Conservation (phyloP, 2,113 vertebrate genomes). For the Ariopsis seemanni region DNA sequence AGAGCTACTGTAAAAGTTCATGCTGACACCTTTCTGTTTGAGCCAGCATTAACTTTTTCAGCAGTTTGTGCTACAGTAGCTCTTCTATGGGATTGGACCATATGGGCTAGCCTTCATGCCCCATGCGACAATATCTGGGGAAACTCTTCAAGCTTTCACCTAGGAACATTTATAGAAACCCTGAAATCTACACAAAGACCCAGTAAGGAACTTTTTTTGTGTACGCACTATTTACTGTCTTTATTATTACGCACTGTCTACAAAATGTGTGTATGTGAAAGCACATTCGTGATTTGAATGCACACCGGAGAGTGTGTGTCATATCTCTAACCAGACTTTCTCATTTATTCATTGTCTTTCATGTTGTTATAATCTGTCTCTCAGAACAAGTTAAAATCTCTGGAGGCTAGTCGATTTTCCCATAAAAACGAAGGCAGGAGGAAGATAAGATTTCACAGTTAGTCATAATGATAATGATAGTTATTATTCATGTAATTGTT, state of each 20-base stretch:
- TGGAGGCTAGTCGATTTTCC: neutral
- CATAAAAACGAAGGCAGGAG: neutral
- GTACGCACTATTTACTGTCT: neutral
- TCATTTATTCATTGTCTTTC: neutral
- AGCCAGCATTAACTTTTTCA: no score
- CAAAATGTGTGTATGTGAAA: neutral
- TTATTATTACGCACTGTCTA: neutral
- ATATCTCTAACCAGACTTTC: neutral
- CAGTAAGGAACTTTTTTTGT: neutral
- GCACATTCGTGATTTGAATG: neutral
- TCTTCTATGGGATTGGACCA: no score
- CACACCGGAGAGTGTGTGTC: neutral
- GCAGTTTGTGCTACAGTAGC: no score
- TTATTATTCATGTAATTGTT: slow-evolving; percentile 8
- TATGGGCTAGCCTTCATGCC: no score
- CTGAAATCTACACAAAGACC: neutral
- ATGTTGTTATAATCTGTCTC: neutral
- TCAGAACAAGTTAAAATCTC: neutral
- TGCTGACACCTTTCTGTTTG: no score
- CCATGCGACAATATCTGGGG: no score
- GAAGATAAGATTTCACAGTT: neutral
- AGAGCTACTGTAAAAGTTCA: no score
- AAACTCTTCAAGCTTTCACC: neutral
- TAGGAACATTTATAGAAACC: neutral
- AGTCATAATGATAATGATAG: neutral